Conservation (phyloP, 2,888 invertebrate species). For the Cryptocheilus praepositus region DNA sequence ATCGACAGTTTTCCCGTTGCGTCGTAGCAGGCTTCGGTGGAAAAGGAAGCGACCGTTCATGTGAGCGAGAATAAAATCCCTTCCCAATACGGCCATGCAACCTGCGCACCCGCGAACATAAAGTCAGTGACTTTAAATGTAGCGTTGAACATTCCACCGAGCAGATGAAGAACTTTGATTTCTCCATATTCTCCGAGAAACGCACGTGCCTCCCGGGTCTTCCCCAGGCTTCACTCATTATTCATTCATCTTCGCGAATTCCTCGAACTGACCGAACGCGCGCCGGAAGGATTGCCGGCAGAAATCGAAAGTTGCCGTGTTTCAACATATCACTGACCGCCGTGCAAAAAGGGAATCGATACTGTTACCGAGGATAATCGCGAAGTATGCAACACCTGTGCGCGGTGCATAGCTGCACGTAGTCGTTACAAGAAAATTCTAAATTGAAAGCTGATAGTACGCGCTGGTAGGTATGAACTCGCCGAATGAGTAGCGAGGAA, state of each 20-base stretch:
- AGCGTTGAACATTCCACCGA: neutral
- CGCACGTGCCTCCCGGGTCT: too few species aligned
- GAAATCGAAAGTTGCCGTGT: neutral
- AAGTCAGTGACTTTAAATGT: neutral
- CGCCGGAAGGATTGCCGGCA: neutral
- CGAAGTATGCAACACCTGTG: too few species aligned
- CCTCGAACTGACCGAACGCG: too few species aligned
- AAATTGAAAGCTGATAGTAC: too few species aligned
- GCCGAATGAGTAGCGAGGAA: too few species aligned
- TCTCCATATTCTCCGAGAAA: neutral
- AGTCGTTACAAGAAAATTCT: too few species aligned
- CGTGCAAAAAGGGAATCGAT: too few species aligned
- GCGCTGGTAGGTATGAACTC: too few species aligned
- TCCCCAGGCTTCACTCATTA: too few species aligned
- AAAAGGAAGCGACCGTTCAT: conserved; percentile 18
- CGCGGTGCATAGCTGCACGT: too few species aligned
- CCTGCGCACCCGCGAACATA: neutral
- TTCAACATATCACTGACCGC: neutral
- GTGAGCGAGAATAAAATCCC: conserved; percentile 18
- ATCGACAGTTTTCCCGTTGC: conserved; percentile 16
- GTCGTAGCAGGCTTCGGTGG: neutral
- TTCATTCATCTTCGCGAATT: too few species aligned
- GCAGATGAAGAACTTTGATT: neutral
- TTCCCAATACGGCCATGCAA: conserved; percentile 13
- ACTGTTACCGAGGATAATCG: too few species aligned